Conservation (phyloP, 2,888 invertebrate genomes). For the Andrena marginata region DNA sequence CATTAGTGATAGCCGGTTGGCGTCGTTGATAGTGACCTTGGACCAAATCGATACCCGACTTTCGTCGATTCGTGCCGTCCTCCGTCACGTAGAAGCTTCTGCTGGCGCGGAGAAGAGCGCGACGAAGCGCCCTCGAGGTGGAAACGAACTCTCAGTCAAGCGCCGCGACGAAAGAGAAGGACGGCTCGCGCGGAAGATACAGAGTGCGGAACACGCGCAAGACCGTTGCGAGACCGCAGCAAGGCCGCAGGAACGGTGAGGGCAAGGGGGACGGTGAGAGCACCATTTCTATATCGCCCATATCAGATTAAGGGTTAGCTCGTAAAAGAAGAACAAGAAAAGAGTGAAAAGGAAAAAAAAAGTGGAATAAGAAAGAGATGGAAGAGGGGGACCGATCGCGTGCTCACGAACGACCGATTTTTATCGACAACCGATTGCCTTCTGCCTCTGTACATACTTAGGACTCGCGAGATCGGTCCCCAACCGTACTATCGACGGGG, state of each 20-base stretch:
- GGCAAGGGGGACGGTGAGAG: slow-evolving; percentile 48
- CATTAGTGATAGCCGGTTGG: neutral
- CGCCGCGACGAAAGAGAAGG: neutral
- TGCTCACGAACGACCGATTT: slow-evolving; percentile 9
- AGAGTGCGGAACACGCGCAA: slow-evolving; percentile 11
- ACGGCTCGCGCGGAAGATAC: neutral
- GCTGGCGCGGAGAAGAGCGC: neutral
- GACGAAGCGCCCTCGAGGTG: neutral
- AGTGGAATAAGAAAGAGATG: neutral
- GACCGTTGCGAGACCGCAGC: neutral
- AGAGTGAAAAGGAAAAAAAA: slow-evolving; percentile 9
- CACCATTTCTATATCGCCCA: slow-evolving; percentile 43
- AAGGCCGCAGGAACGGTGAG: neutral
- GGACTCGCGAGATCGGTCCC: slow-evolving; percentile 39
- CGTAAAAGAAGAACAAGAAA: neutral
- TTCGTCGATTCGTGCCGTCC: neutral
- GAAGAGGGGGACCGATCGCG: slow-evolving; percentile 12
- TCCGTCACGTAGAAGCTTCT: neutral
- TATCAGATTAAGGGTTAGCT: slow-evolving; percentile 57
- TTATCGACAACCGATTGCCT: slow-evolving; percentile 20
- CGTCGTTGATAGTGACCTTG: neutral
- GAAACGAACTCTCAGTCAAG: slow-evolving; percentile 2
- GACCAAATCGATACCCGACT: neutral
- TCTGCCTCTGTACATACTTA: slow-evolving; percentile 8
- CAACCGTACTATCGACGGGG: slow-evolving; percentile 10